A percentile compares a stretch with the other conserved stretches of the same genome.
Conservation (phyloP, 1,140 invertebrate genomes). For the Vollenhovia emeryi region DNA sequence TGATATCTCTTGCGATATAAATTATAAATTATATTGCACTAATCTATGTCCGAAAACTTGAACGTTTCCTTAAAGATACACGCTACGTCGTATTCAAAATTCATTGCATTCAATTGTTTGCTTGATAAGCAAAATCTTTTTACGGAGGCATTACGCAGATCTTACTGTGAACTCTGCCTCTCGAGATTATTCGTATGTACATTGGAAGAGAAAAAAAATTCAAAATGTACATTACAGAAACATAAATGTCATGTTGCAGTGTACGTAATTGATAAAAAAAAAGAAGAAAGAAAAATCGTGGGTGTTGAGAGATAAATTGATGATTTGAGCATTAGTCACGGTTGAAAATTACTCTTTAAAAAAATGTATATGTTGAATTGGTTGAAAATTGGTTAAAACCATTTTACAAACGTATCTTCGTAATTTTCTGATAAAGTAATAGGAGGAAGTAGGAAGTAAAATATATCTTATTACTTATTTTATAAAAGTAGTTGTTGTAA, state of each 20-base stretch:
- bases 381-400: constrained; percentile 4
- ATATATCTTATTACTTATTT: constrained; percentile 63
- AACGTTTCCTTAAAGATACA: constrained; percentile 41
- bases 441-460: too few species aligned
- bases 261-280: constrained; percentile 34
- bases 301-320: not conserved
- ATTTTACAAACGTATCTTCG: constrained; percentile 35
- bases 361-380: constrained; percentile 13
- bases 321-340: constrained; percentile 30
- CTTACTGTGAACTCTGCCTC: constrained; percentile 69
- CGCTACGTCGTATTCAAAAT: constrained; percentile 45
- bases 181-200: constrained; percentile 71
- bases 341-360: constrained; percentile 6
- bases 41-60: constrained; percentile 44
- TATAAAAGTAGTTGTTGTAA: constrained; percentile 36
- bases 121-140: constrained; percentile 45
- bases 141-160: constrained; percentile 19
- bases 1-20: constrained; percentile 37
- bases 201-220: constrained; percentile 75
- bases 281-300: constrained; percentile 1
- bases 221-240: constrained; percentile 52
- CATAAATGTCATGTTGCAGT: constrained; percentile 54
- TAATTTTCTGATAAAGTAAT: constrained; percentile 51
- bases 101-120: constrained; percentile 49
- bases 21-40: constrained; percentile 72